Conservation (phyloP, 2,797 vertebrate genomes). For the Anguilla anguilla region DNA sequence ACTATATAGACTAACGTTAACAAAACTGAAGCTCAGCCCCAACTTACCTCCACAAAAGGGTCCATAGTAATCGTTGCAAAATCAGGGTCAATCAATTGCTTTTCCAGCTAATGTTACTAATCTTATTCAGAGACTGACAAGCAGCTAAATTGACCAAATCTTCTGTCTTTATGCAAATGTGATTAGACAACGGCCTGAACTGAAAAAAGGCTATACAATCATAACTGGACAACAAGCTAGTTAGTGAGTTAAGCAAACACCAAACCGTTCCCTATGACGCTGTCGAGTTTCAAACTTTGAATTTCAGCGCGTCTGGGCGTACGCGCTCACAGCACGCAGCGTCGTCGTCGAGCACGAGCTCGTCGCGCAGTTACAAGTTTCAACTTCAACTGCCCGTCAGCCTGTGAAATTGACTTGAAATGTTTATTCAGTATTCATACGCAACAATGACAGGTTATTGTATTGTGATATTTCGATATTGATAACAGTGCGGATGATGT, state of each 20-base stretch:
- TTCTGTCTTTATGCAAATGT: not conserved
- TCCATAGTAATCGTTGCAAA: not conserved
- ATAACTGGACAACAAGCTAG: not conserved
- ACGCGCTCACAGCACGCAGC: not conserved
- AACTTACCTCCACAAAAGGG: not conserved
- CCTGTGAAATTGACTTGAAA: too few species aligned
- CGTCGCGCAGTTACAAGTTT: not conserved
- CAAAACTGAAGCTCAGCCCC: not conserved
- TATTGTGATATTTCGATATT: too few species aligned
- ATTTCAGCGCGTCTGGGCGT: slow-evolving; percentile 19
- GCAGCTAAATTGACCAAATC: not conserved
- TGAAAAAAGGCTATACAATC: not conserved
- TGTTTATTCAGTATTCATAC: too few species aligned
- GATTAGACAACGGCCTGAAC: not conserved
- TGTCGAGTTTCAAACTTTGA: slow-evolving; percentile 7
- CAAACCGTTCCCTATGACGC: not conserved
- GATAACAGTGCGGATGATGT: too few species aligned
- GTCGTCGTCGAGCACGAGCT: not conserved
- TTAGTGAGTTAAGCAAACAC: not conserved
- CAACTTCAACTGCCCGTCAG: not conserved
- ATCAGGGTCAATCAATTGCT: not conserved
- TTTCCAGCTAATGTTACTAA: not conserved
- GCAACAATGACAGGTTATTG: too few species aligned
- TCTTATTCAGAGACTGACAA: not conserved
- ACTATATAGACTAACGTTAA: not conserved